These are phyloP conservation scores for Tyria jacobaeae DNA, from an alignment of 2,888 invertebrate genomes.

Conservation along the genomic window DNA sequence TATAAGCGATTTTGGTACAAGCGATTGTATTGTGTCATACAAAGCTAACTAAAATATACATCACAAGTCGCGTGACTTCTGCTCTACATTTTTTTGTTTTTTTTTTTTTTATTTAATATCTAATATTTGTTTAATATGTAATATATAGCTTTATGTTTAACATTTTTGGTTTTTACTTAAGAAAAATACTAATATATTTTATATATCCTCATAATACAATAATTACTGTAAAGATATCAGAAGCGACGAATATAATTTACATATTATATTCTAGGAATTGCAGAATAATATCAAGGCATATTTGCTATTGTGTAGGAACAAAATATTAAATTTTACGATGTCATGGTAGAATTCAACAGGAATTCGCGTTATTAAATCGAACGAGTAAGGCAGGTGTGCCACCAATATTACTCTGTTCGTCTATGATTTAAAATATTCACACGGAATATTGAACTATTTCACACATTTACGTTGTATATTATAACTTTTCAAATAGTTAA, in stretches of 20 bases:
- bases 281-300: neutral
- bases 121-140: too few species aligned
- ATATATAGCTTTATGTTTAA: neutral
- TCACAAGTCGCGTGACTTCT: too few species aligned
- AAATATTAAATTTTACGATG: conserved; percentile 71
- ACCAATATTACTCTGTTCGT: conserved; percentile 61
- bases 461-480: conserved; percentile 25
- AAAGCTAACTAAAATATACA: too few species aligned
- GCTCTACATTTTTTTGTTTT: too few species aligned
- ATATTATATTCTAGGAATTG: neutral
- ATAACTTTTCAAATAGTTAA: conserved; percentile 13
- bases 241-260: neutral
- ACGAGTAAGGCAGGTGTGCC: conserved; percentile 72
- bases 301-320: conserved; percentile 27
- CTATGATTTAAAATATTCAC: conserved; percentile 53
- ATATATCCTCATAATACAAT: conserved; percentile 7
- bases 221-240: neutral
- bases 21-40: too few species aligned
- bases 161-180: too few species aligned
- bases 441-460: conserved; percentile 34
- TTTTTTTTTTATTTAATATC: too few species aligned
- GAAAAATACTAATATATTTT: too few species aligned
- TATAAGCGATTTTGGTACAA: too few species aligned
- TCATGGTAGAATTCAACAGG: conserved; percentile 73
- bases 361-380: conserved; percentile 78